Percentiles rank a stretch among this genome's conserved stretches.
Evolutionary conservation across 2,888 invertebrate species (phyloP).

Genomic region (Kryphioiulus occultus): DNA sequence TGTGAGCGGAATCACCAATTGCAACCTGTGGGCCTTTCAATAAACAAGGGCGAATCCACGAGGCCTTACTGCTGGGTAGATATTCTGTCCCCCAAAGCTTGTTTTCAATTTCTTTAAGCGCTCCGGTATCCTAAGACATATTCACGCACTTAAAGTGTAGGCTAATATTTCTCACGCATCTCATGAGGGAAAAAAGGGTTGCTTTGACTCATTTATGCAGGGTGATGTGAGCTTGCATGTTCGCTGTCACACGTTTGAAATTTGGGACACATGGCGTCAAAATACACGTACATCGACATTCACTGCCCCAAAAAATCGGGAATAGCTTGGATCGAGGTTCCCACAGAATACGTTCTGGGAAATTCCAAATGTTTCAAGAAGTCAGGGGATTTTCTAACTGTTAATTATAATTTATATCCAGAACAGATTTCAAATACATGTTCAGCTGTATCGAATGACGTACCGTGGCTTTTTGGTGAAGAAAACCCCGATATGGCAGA

Average conservation of each 20-base stretch:
- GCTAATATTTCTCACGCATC: slow-evolving; percentile 17
- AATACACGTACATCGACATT: not conserved
- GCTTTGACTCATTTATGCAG: not conserved
- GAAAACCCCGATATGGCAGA: too few species aligned
- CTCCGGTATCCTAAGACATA: not conserved
- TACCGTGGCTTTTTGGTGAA: too few species aligned
- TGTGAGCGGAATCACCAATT: slow-evolving; percentile 9
- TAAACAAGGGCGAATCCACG: slow-evolving; percentile 9
- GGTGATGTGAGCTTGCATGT: not conserved
- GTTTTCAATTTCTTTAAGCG: slow-evolving; percentile 20
- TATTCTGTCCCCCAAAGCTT: not conserved
- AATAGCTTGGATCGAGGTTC: too few species aligned
- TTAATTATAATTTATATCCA: too few species aligned
- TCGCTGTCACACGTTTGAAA: not conserved
- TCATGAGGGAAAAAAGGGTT: not conserved
- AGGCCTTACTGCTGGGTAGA: not conserved
- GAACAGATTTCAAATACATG: too few species aligned
- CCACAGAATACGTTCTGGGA: too few species aligned
- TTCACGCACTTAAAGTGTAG: not conserved
- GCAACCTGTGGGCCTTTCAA: slow-evolving; percentile 8
- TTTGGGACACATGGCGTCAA: not conserved
- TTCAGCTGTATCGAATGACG: too few species aligned
- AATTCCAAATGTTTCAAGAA: too few species aligned
- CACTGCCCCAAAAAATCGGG: not conserved
- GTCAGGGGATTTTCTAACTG: too few species aligned